Percentiles rank a stretch among this genome's conserved stretches.
Evolutionary conservation across 2,113 vertebrate species (phyloP).

Genomic region (Grus americana): DNA sequence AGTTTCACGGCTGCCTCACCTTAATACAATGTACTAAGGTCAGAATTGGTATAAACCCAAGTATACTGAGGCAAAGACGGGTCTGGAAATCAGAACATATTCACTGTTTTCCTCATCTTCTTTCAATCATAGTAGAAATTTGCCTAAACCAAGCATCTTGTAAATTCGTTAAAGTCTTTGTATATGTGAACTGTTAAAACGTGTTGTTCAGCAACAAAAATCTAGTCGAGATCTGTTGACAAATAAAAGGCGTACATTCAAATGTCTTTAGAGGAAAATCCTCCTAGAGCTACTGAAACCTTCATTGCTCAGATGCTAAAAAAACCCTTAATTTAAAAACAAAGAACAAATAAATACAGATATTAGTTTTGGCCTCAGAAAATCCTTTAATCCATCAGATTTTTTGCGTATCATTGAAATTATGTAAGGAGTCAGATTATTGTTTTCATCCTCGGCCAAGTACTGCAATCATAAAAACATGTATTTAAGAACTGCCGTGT

Average conservation of each 20-base stretch:
- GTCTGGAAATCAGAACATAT: background rate
- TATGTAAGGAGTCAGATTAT: constrained; percentile 66
- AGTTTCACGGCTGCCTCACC: background rate
- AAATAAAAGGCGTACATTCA: background rate
- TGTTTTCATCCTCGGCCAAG: constrained; percentile 79
- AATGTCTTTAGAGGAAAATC: background rate
- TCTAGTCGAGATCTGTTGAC: background rate
- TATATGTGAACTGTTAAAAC: background rate
- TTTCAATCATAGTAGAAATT: background rate
- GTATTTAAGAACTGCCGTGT: background rate
- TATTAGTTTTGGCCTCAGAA: constrained; percentile 77
- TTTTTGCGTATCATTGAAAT: constrained; percentile 14
- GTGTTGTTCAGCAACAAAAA: background rate
- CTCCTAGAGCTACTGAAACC: background rate
- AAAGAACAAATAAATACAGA: background rate
- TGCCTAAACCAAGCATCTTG: background rate
- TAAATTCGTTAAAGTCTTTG: background rate
- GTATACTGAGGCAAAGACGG: background rate
- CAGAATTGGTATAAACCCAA: background rate
- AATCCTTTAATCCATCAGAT: constrained; percentile 82
- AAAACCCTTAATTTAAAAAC: background rate
- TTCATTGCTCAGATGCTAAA: background rate
- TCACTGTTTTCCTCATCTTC: background rate
- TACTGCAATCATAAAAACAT: background rate
- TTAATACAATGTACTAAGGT: background rate